These are phyloP conservation scores for Tapirus terrestris DNA, from an alignment of 2,113 vertebrate genomes.

Conservation along the genomic window DNA sequence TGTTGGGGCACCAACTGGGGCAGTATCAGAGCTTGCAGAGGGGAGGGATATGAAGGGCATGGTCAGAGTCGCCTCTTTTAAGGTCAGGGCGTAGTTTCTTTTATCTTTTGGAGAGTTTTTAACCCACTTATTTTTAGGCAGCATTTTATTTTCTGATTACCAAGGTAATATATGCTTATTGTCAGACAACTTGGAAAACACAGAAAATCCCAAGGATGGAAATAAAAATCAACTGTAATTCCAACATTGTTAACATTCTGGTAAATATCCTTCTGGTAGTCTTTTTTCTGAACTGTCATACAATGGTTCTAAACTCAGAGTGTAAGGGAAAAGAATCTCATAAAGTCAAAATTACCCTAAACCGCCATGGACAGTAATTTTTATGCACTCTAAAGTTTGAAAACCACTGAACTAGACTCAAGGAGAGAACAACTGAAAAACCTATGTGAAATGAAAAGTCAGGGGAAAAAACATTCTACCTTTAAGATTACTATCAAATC, in stretches of 20 bases:
- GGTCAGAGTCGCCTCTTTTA: not conserved
- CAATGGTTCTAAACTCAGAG: not conserved
- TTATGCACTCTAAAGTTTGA: conserved; percentile 1
- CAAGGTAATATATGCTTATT: conserved; percentile 30
- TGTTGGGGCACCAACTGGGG: conserved; percentile 49
- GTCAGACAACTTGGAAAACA: conserved; percentile 15
- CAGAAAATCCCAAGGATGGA: conserved; percentile 47
- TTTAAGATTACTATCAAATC: conserved; percentile 47
- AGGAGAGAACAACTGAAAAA: conserved; percentile 25
- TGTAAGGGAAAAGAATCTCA: not conserved
- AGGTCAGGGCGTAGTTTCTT: conserved; percentile 37
- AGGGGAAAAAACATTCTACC: not conserved
- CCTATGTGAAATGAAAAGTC: conserved; percentile 27
- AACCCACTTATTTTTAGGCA: conserved; percentile 34
- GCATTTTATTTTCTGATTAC: conserved; percentile 55
- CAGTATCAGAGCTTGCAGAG: not conserved
- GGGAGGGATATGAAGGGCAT: conserved; percentile 15
- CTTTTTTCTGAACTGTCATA: not conserved
- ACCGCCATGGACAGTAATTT: not conserved
- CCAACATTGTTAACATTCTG: conserved; percentile 17
- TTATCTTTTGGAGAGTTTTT: conserved; percentile 43
- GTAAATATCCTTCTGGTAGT: not conserved
- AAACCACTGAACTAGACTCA: not conserved
- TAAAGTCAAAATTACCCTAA: not conserved
- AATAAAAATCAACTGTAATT: not conserved